phyloP scores from a whole-genome alignment of 2,888 invertebrate species.

The Aproaerema taeniolella region DNA sequence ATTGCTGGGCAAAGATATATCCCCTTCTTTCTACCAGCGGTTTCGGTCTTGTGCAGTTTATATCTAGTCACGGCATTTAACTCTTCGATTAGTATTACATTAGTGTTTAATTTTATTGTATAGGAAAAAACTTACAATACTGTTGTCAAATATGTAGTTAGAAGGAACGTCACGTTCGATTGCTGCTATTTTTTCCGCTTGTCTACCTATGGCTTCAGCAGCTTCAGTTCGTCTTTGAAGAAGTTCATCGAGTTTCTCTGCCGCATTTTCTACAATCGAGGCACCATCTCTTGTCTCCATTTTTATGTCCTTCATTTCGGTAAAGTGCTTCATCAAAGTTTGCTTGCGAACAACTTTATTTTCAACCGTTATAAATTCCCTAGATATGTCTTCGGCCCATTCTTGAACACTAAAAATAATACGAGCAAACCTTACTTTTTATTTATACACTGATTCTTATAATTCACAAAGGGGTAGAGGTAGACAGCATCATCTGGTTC shows the following conservation, averaged over 20 bases:
- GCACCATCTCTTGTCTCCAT: constrained; percentile 49
- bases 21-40: no score
- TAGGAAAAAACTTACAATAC: constrained; percentile 43
- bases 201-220: constrained; percentile 42
- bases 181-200: constrained; percentile 17
- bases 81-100: no score
- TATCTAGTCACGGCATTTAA: no score
- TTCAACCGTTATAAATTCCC: constrained; percentile 43
- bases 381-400: constrained; percentile 57
- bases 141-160: constrained; percentile 46
- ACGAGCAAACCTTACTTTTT: no score
- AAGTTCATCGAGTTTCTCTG: constrained; percentile 42
- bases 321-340: constrained; percentile 44
- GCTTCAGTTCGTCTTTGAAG: constrained; percentile 43
- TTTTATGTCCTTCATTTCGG: constrained; percentile 37
- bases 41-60: no score
- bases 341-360: constrained; percentile 46
- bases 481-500: no score
- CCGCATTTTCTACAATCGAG: constrained; percentile 51
- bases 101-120: neutral
- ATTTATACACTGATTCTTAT: no score
- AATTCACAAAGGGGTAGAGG: no score
- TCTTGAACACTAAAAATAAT: constrained; percentile 40
- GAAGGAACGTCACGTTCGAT: constrained; percentile 28
- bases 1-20: no score